phyloP scores from a whole-genome alignment of 1,140 invertebrate species.

The Polypedilum vanderplanki region DNA sequence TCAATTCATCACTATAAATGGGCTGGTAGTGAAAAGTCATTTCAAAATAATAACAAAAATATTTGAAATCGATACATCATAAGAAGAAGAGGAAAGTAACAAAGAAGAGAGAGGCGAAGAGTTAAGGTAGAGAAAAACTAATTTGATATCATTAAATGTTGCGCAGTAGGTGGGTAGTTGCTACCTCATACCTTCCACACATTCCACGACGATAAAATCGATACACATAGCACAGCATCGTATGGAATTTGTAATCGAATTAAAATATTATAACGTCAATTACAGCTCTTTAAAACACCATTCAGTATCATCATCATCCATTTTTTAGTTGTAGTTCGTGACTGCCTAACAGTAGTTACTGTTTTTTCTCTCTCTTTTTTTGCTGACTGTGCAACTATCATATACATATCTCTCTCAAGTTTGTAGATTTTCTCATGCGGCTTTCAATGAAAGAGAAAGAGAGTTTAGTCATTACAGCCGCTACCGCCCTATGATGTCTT shows the following conservation, averaged over 20 bases:
- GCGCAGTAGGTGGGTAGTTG: slow-evolving; percentile 9
- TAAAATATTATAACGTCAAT: slow-evolving; percentile 20
- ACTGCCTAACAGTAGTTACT: not conserved
- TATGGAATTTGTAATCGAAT: not conserved
- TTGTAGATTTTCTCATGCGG: not conserved
- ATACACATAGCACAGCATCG: slow-evolving; percentile 14
- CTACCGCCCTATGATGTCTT: not conserved
- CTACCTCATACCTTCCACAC: slow-evolving; percentile 16
- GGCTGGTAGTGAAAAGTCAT: no score
- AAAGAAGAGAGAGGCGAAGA: not conserved
- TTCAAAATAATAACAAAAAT: not conserved
- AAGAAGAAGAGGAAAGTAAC: not conserved
- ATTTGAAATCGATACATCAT: not conserved
- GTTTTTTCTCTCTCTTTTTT: not conserved
- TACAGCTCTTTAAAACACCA: not conserved
- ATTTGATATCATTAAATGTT: slow-evolving; percentile 19
- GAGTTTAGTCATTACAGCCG: not conserved
- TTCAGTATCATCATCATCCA: slow-evolving; percentile 13
- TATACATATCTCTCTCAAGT: not conserved
- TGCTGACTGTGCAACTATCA: not conserved
- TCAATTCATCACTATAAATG: no score
- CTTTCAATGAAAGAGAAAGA: not conserved
- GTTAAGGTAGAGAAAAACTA: slow-evolving; percentile 4
- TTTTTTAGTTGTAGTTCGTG: slow-evolving; percentile 18
- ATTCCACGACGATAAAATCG: not conserved